Base-by-base conservation (phyloP, 2,888 invertebrate genomes). In the Toxonevra muliebris region DNA sequence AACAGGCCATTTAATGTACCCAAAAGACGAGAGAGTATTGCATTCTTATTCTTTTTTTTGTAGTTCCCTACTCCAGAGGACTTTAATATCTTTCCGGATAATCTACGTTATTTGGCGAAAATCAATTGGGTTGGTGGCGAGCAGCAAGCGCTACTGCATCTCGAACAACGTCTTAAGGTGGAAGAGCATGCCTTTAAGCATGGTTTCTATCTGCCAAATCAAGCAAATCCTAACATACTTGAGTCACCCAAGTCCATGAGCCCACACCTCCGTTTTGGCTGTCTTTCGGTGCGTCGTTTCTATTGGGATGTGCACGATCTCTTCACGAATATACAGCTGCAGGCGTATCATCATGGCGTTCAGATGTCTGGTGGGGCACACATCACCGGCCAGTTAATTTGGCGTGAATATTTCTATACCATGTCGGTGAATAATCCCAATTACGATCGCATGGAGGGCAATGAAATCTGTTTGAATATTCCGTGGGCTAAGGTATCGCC, bases 371-470 rank as follows among this genome's bases (percentile, higher is more conserved):
- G 80, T 17, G 83, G 84, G 0, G 79, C 81, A 2, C 84, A 85
- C 43, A 86, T 86, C 54, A 82, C 87, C 76, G 90, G 91, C 0
- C 92, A 92, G 77, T 82, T 92, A 43, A 90, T 92, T 50, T 92
- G 92, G 92, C 87, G 92, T 42, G 92, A 92, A 78, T 92, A 91
- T 76, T 92, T 92, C 83, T 92, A 93, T 83, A 90, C 91, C 43
- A 92, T 92, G 92, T 91, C 91, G 48, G 89, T 91, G 15, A 90
- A 90, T 77, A 92, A 92, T 81, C 88, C 89, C 0, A 86, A 89
- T 74, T 92, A 90, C 77, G 90, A 88, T 3, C 88, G 89, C 77
- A 91, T 92, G 89, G 86, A 87, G 19, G 87, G 86, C 66, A 93
- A 93, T 81, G 90, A 90, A 1, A 92, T 92, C 66, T 93, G 92